Evolutionary conservation across 1,140 invertebrate species (phyloP), one percentile per base, ranked within the genome.

Genomic region (Tribolium madens): DNA sequence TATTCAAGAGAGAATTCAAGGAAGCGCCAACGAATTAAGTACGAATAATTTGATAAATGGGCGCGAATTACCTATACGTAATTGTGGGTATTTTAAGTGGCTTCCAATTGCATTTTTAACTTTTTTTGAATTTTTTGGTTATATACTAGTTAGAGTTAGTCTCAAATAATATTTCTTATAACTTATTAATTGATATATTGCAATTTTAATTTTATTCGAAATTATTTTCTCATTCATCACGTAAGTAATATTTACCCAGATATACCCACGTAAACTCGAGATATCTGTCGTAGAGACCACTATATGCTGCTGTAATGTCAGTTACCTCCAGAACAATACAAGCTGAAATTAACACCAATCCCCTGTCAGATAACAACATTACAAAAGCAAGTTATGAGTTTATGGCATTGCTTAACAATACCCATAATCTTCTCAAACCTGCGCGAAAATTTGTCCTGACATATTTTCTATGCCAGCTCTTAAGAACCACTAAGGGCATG

Each of bases 311-410:
- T 57, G 52, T 57, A 17, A 21, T 57, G 15, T 57, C 48, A 12
- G 12, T 17, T 50, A 50, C n/a, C n/a, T 50, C 13, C 2, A 50
- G 48, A 50, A 57, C 52, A 57, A 57, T 57, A 57, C 52, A 26
- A 57, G 5, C 17, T 26, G 52, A 57, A 57, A 26, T 57, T 57
- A 57, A 7, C 52, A 57, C 52, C 52, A 57, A 57, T 57, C 52
- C 52, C 15, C 52, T 57, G 52, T 57, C 52, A 26, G 13, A 57
- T 57, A 26, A 57, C 17, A 26, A 57, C 17, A 17, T 57, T 57
- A 57, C 52, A 57, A 4, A n/a, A 57, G 3, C 15, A 7, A 57
- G 52, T 57, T 57, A 57, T 57, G 52, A 18, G 52, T 57, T 57
- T 26, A 57, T 57, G 52, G 17, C 9, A 57, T 18, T 17, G 48